These are phyloP conservation scores for Akabosia matsudoensis DNA, from an alignment of 1,140 invertebrate genomes.

Conservation along the genomic window DNA sequence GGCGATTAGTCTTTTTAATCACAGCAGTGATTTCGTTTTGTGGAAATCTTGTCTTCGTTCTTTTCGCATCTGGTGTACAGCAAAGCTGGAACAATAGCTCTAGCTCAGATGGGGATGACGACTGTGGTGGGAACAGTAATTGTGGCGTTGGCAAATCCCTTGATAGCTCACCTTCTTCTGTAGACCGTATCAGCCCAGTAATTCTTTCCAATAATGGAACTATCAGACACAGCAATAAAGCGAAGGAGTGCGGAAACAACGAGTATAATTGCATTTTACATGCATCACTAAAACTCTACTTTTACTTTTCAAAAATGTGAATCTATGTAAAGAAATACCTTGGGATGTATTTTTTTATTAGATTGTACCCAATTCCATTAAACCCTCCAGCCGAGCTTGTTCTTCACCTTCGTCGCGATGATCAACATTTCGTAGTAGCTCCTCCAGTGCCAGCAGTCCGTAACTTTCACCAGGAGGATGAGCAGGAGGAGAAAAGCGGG, in stretches of 20 bases:
- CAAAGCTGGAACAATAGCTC: constrained; percentile 50
- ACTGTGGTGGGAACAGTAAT: not conserved
- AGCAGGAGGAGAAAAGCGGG: not conserved
- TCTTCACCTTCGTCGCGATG: not conserved
- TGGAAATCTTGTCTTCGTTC: constrained; percentile 54
- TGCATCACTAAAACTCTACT: not conserved
- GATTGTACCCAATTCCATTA: not conserved
- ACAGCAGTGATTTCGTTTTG: constrained; percentile 54
- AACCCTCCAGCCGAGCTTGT: not conserved
- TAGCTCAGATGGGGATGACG: not conserved
- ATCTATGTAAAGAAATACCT: not conserved
- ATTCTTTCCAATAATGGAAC: not conserved
- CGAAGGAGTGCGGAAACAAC: not conserved
- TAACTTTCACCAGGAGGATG: not conserved
- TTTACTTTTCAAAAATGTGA: not conserved
- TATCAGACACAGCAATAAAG: not conserved
- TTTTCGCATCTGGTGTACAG: constrained; percentile 50
- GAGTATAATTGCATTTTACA: not conserved
- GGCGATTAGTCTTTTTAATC: constrained; percentile 58
- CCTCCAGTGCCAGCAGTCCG: not conserved
- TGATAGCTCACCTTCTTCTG: not conserved
- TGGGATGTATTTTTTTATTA: not conserved
- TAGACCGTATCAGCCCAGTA: not conserved
- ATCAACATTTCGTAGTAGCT: not conserved
- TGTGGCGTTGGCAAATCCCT: not conserved